phyloP scores from a whole-genome alignment of 2,113 vertebrate genomes.

The Microtus ochrogaster region DNA sequence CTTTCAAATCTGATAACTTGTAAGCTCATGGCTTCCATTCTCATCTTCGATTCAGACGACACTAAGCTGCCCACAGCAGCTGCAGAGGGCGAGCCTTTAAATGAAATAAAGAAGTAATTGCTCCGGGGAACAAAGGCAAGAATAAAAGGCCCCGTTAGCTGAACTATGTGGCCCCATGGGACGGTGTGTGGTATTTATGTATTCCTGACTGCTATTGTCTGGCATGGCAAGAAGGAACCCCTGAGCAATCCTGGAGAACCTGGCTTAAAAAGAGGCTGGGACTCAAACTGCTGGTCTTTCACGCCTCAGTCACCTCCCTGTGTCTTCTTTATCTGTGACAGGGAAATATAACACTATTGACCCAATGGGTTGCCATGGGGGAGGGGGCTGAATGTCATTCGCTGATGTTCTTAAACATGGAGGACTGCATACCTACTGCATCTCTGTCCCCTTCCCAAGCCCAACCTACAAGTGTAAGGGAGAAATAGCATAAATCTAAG shows the following conservation, averaged over 20 bases:
- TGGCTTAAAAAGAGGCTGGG: not conserved
- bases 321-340: not conserved
- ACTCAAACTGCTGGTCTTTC: not conserved
- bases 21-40: constrained; percentile 67
- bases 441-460: not conserved
- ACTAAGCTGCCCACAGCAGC: constrained; percentile 78
- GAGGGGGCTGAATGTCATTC: rapidly evolving
- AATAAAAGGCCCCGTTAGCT: constrained; percentile 1
- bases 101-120: constrained; percentile 73
- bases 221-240: constrained; percentile 26
- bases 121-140: constrained; percentile 74
- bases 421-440: not conserved
- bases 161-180: constrained; percentile 17
- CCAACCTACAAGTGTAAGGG: not conserved
- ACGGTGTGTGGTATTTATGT: not conserved
- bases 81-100: constrained; percentile 65
- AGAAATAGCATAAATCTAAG: not conserved
- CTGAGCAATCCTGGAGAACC: not conserved
- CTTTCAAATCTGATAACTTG: constrained; percentile 72
- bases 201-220: constrained; percentile 30
- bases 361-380: not conserved
- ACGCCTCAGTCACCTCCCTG: not conserved
- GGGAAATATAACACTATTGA: not conserved
- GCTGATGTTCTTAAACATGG: not conserved
- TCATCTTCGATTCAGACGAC: constrained; percentile 67